Conservation (phyloP, 2,888 invertebrate genomes). For the Lepidonotus clava region DNA sequence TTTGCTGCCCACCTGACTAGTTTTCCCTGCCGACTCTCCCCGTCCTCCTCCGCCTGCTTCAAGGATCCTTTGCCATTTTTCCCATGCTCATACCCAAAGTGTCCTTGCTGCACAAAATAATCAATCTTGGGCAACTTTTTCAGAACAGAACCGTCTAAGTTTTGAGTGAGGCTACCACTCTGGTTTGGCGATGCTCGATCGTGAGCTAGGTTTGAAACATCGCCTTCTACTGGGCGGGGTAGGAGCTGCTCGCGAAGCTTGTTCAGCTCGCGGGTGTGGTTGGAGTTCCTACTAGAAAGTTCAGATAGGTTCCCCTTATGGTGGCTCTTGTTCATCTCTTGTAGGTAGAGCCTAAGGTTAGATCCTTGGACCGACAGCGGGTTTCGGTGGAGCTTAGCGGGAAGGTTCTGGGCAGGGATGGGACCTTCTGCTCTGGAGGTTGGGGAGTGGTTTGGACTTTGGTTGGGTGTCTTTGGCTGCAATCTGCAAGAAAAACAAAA, state of each 20-base stretch:
- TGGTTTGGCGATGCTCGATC: background rate
- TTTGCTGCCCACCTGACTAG: background rate
- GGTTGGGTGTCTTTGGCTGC: background rate
- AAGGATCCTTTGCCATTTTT: background rate
- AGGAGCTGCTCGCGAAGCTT: background rate
- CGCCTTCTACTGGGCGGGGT: background rate
- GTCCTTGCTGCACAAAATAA: slow-evolving; percentile 21
- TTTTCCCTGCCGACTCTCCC: too few species aligned
- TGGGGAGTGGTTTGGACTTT: background rate
- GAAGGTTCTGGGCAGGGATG: background rate
- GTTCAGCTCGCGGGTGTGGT: background rate
- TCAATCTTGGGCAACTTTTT: slow-evolving; percentile 13
- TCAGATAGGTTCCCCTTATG: background rate
- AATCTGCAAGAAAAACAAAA: slow-evolving; percentile 15
- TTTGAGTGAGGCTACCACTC: background rate
- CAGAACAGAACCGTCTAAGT: background rate
- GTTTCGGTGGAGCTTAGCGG: background rate
- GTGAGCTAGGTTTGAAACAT: background rate
- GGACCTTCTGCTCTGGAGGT: background rate
- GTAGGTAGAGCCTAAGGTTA: background rate
- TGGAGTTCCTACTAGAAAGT: background rate
- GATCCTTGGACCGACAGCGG: slow-evolving; percentile 17
- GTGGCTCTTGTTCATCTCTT: slow-evolving; percentile 27
- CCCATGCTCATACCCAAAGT: slow-evolving; percentile 44
- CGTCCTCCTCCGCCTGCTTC: background rate